Percentiles rank a stretch among this genome's conserved stretches.
Conservation (phyloP, 1,140 invertebrate genomes). For the Tetranychus urticae region DNA sequence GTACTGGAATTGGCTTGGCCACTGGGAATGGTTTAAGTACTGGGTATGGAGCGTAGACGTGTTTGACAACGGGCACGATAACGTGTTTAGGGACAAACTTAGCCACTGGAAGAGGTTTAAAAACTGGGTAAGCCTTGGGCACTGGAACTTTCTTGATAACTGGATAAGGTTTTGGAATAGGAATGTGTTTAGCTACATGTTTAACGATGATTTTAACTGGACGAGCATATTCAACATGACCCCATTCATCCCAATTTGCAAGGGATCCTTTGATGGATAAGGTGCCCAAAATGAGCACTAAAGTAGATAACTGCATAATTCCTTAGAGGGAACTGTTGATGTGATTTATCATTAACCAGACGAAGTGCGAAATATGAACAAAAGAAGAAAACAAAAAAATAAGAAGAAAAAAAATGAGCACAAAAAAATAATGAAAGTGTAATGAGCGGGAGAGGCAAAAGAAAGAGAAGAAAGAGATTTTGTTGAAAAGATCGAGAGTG, state of each 20-base stretch:
- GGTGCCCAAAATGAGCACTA: constrained; percentile 1
- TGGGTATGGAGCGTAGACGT: constrained; percentile 12
- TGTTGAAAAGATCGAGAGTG: no score
- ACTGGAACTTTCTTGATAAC: constrained; percentile 9
- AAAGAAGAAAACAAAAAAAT: no score
- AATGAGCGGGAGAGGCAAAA: background rate
- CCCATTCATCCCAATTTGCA: background rate
- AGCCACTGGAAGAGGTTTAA: constrained; percentile 10
- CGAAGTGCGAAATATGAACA: no score
- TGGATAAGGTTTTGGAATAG: constrained; percentile 11
- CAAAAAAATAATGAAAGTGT: background rate
- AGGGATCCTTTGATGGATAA: background rate
- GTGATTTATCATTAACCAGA: no score
- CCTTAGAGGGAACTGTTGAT: background rate
- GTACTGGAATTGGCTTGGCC: constrained; percentile 10
- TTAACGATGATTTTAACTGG: constrained; percentile 12
- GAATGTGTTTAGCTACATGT: constrained; percentile 11
- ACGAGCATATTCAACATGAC: constrained; percentile 9
- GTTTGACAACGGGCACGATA: constrained; percentile 12
- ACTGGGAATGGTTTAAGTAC: constrained; percentile 12
- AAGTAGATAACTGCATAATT: background rate
- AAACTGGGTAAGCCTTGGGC: constrained; percentile 8
- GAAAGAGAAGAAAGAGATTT: background rate
- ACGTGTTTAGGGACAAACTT: constrained; percentile 14
- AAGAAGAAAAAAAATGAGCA: background rate